Percentiles rank a stretch among this genome's conserved stretches.
Conservation (phyloP, 37 sponge, comb jelly and placozoan species). For the Halichondria panicea region DNA sequence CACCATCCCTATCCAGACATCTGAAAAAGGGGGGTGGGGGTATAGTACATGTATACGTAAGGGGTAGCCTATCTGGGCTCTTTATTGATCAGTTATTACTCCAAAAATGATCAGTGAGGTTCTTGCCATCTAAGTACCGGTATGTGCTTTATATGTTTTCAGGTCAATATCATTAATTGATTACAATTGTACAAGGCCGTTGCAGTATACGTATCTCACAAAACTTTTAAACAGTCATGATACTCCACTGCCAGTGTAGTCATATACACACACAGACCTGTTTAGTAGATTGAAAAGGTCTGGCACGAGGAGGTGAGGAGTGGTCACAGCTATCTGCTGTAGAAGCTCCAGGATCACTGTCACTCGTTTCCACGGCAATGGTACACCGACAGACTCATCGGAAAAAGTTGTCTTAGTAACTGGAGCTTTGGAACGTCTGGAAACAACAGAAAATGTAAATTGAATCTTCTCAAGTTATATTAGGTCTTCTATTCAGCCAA, state of each 20-base stretch:
- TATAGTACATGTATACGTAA: too few species aligned
- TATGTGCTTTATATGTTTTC: too few species aligned
- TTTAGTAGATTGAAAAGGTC: conserved; percentile 54
- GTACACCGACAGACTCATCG: conserved; percentile 1
- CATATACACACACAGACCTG: conserved; percentile 18
- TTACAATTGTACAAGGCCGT: too few species aligned
- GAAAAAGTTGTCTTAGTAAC: background rate
- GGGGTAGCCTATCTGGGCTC: too few species aligned
- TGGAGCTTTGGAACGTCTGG: background rate
- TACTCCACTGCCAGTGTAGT: background rate
- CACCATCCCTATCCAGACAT: conserved; percentile 43
- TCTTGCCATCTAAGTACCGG: too few species aligned
- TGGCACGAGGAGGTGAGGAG: conserved; percentile 43
- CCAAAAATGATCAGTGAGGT: too few species aligned
- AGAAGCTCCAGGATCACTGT: conserved; percentile 60
- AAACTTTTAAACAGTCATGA: background rate
- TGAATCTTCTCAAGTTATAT: too few species aligned
- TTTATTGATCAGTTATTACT: too few species aligned
- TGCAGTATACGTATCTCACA: too few species aligned
- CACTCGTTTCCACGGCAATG: conserved; percentile 49
- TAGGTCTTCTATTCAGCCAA: too few species aligned
- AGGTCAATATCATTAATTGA: too few species aligned
- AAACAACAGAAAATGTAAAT: background rate
- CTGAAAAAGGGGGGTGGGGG: too few species aligned
- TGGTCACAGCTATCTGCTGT: conserved; percentile 21